Conservation (phyloP, 2,888 invertebrate genomes). For the Microdon myrmicae region DNA sequence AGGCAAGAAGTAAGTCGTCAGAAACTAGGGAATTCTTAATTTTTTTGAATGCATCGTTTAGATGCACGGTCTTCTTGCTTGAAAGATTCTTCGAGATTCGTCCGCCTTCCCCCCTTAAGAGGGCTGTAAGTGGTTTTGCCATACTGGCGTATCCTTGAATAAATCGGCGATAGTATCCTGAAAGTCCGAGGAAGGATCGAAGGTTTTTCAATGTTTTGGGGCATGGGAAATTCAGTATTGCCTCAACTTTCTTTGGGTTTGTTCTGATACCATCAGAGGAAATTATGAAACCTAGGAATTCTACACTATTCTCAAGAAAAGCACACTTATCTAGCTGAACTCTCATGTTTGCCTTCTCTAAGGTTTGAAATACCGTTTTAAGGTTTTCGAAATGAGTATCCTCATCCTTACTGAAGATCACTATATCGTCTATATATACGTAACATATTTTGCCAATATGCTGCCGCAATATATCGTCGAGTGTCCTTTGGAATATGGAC, state of each 20-base stretch:
- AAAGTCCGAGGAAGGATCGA: conserved; percentile 33
- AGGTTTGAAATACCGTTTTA: too few relatives aligned
- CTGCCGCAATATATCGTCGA: too few relatives aligned
- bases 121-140: conserved; percentile 38
- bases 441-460: too few relatives aligned
- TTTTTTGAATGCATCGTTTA: too few relatives aligned
- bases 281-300: conserved; percentile 37
- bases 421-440: too few relatives aligned
- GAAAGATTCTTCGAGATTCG: conserved; percentile 25
- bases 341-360: conserved; percentile 15
- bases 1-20: too few relatives aligned
- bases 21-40: too few relatives aligned
- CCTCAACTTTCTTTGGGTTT: conserved; percentile 31
- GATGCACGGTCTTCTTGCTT: too few relatives aligned
- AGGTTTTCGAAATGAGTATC: not conserved
- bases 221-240: conserved; percentile 28
- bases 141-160: conserved; percentile 33
- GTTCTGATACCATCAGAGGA: conserved; percentile 29
- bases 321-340: conserved; percentile 9
- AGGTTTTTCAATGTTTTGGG: conserved; percentile 42
- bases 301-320: conserved; percentile 23
- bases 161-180: conserved; percentile 41
- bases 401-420: conserved; percentile 15
- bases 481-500: too few relatives aligned
- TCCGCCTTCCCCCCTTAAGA: conserved; percentile 35